Evolutionary conservation across 2,888 invertebrate genomes (phyloP).

Genomic region (Polyploca ridens): DNA sequence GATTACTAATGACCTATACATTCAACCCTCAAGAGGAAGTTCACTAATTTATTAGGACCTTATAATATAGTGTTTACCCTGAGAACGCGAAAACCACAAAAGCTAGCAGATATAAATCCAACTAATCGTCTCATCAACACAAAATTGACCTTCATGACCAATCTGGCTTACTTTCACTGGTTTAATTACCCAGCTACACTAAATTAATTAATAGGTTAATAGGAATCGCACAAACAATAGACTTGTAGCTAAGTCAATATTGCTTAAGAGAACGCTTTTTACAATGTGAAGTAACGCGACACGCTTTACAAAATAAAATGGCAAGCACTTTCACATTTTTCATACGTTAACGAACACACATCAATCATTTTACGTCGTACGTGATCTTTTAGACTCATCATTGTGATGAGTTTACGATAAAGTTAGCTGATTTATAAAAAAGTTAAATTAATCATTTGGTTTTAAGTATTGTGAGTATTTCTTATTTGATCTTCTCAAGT

Average conservation of each 20-base stretch:
- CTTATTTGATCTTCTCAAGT: not conserved
- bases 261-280: slow-evolving; percentile 3
- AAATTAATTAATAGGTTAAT: slow-evolving; percentile 1
- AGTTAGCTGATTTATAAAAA: not conserved
- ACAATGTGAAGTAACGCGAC: slow-evolving; percentile 18
- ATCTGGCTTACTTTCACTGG: not conserved
- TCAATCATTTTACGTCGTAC: slow-evolving; percentile 29
- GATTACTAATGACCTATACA: no score
- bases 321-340: slow-evolving; percentile 37
- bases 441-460: not conserved
- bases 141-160: not conserved
- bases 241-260: not conserved
- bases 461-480: not conserved
- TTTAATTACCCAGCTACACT: not conserved
- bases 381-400: not conserved
- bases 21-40: no score
- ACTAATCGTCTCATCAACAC: not conserved
- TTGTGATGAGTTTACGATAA: not conserved
- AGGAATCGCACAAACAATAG: not conserved
- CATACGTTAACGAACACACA: slow-evolving; percentile 32
- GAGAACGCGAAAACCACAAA: no score
- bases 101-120: not conserved
- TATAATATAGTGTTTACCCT: no score
- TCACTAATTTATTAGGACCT: no score
- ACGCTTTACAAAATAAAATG: slow-evolving; percentile 20